phyloP scores from a whole-genome alignment of 2,113 vertebrate species.

The Melanerpes formicivorus region DNA sequence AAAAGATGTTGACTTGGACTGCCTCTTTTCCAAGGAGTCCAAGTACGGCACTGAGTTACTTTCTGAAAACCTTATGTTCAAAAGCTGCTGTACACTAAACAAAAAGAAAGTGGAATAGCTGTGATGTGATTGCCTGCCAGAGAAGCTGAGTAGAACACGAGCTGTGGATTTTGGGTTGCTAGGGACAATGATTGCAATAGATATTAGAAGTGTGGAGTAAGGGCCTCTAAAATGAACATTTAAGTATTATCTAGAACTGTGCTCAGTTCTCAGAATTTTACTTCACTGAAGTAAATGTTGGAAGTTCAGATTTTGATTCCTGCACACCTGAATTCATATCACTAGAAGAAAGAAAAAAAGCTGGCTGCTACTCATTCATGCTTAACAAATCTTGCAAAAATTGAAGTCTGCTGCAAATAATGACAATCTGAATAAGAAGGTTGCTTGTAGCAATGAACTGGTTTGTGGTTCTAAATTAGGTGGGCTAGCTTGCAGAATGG shows the following conservation, averaged over 20 bases:
- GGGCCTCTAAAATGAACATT: neutral
- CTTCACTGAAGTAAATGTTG: neutral
- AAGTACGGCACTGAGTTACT: neutral
- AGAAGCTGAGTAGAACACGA: neutral
- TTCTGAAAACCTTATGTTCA: neutral
- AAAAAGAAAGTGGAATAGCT: neutral
- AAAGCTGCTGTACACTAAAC: neutral
- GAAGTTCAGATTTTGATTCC: neutral
- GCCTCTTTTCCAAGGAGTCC: neutral
- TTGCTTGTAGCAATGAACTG: neutral
- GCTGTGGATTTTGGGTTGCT: neutral
- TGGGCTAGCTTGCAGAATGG: neutral
- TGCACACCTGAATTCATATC: neutral
- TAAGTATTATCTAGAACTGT: neutral
- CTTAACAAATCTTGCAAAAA: neutral
- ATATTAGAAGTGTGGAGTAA: neutral
- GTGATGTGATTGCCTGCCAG: neutral
- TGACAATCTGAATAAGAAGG: neutral
- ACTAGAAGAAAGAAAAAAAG: neutral
- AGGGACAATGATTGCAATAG: neutral
- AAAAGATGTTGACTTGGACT: neutral
- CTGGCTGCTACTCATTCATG: neutral
- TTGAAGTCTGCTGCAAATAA: neutral
- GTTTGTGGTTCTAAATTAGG: neutral
- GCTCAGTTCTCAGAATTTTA: neutral